These are phyloP conservation scores for Amphibalanus amphitrite DNA, from an alignment of 1,140 invertebrate species.

Conservation along the genomic window DNA sequence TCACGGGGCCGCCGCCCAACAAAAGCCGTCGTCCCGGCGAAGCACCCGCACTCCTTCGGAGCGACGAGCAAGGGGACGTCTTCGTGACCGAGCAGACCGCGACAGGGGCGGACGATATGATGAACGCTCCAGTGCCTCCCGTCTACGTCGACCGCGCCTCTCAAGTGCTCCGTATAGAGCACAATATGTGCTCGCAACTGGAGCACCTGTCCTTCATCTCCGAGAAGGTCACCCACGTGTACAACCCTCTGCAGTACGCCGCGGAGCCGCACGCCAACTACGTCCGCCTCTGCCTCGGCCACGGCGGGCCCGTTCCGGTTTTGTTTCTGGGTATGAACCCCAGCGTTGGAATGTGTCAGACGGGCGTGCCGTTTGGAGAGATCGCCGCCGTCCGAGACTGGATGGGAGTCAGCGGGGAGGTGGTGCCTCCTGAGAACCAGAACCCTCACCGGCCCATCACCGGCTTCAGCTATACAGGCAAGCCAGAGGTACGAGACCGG, in stretches of 20 bases:
- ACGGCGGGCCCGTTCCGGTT: slow-evolving; percentile 46
- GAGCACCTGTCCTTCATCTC: too few species aligned
- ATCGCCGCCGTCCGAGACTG: slow-evolving; percentile 54
- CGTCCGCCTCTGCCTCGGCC: slow-evolving; percentile 43
- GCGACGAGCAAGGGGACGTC: too few species aligned
- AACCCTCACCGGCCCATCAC: slow-evolving; percentile 48
- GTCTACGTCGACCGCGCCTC: too few species aligned
- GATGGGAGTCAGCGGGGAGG: slow-evolving; percentile 49
- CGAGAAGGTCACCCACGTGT: slow-evolving; percentile 31
- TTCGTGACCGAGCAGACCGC: too few species aligned
- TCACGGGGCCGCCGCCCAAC: too few species aligned
- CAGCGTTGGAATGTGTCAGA: slow-evolving; percentile 87
- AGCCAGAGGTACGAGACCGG: slow-evolving; percentile 42
- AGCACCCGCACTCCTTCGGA: too few species aligned
- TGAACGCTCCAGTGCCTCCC: too few species aligned
- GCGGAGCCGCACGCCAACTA: slow-evolving; percentile 49
- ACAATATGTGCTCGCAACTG: too few species aligned
- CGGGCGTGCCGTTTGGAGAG: slow-evolving; percentile 85
- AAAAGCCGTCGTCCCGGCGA: too few species aligned
- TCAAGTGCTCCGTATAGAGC: too few species aligned
- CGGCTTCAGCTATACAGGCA: slow-evolving; percentile 54
- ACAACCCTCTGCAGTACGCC: slow-evolving; percentile 73
- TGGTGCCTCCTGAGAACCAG: slow-evolving; percentile 47
- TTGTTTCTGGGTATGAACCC: slow-evolving; percentile 86
- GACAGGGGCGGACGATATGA: too few species aligned